Percentiles rank a stretch among this genome's conserved stretches.
Evolutionary conservation across 2,797 vertebrate genomes (phyloP).

Genomic region (Parauchenoglanis ngamensis): DNA sequence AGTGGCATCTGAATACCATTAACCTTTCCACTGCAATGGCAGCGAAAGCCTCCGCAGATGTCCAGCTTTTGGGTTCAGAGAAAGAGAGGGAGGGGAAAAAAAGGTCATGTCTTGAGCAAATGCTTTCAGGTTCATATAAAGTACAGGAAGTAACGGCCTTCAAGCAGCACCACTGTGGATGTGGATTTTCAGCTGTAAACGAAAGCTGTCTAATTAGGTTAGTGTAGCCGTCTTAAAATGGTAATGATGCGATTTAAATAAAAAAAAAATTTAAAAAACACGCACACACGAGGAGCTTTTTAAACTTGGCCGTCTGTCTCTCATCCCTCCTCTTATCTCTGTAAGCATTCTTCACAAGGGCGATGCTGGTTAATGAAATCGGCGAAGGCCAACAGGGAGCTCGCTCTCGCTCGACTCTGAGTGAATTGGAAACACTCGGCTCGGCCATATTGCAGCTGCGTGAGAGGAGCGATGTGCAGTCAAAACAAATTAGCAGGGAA

Average conservation of each 20-base stretch:
- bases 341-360: constrained; percentile 74
- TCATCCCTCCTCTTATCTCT: constrained; percentile 76
- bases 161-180: constrained; percentile 15
- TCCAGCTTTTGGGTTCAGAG: constrained; percentile 30
- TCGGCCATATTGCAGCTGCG: constrained; percentile 11
- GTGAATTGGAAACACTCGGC: constrained; percentile 68
- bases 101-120: constrained; percentile 31
- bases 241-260: constrained; percentile 66
- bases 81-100: neutral
- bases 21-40: constrained; percentile 39
- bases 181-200: neutral
- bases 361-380: constrained; percentile 71
- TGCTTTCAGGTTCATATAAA: constrained; percentile 1
- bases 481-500: constrained; percentile 46
- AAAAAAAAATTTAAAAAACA: constrained; percentile 31
- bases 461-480: constrained; percentile 21
- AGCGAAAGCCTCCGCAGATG: constrained; percentile 23
- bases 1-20: constrained; percentile 38
- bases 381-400: constrained; percentile 70
- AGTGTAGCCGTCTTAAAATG: constrained; percentile 56
- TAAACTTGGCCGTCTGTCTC: constrained; percentile 74
- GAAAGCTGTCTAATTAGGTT: constrained; percentile 12
- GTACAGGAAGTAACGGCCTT: constrained; percentile 55
- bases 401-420: constrained; percentile 59
- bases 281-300: constrained; percentile 67